Evolutionary conservation across 2,797 vertebrate species (phyloP).

Genomic region (Ctenopoma multispine): DNA sequence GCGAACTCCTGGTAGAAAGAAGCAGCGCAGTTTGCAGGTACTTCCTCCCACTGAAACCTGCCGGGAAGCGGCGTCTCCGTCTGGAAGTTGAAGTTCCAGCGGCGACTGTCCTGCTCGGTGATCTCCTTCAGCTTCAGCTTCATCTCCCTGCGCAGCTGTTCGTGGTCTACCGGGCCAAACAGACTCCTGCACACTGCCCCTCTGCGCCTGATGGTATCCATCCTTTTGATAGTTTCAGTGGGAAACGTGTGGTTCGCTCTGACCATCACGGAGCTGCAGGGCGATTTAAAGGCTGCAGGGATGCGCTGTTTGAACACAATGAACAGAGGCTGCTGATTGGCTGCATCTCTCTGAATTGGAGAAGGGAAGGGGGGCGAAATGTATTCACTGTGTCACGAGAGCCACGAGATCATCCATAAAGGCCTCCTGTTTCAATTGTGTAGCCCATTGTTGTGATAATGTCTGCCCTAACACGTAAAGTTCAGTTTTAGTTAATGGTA

Average conservation of each 20-base stretch:
- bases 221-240: slow-evolving; percentile 21
- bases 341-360: slow-evolving; percentile 29
- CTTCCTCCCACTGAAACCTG: slow-evolving; percentile 88
- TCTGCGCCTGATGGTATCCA: slow-evolving; percentile 71
- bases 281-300: slow-evolving; percentile 61
- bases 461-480: too few species aligned
- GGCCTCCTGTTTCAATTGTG: background rate
- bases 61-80: slow-evolving; percentile 85
- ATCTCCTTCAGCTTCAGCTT: slow-evolving; percentile 83
- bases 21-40: slow-evolving; percentile 78
- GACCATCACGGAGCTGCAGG: background rate
- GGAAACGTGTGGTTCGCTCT: slow-evolving; percentile 2
- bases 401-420: slow-evolving; percentile 20
- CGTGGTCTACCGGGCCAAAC: slow-evolving; percentile 92
- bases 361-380: background rate
- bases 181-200: slow-evolving; percentile 87
- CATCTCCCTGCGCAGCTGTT: slow-evolving; percentile 87
- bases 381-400: slow-evolving; percentile 17
- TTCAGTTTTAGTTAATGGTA: too few species aligned
- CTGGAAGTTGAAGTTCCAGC: slow-evolving; percentile 94
- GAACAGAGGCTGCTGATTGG: slow-evolving; percentile 68
- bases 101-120: slow-evolving; percentile 84
- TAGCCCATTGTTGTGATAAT: too few species aligned
- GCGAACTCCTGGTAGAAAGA: slow-evolving; percentile 83
- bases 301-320: slow-evolving; percentile 58